A percentile compares a stretch with the other conserved stretches of the same genome.
phyloP scores from a whole-genome alignment of 2,113 vertebrate species.

The Podiceps cristatus region DNA sequence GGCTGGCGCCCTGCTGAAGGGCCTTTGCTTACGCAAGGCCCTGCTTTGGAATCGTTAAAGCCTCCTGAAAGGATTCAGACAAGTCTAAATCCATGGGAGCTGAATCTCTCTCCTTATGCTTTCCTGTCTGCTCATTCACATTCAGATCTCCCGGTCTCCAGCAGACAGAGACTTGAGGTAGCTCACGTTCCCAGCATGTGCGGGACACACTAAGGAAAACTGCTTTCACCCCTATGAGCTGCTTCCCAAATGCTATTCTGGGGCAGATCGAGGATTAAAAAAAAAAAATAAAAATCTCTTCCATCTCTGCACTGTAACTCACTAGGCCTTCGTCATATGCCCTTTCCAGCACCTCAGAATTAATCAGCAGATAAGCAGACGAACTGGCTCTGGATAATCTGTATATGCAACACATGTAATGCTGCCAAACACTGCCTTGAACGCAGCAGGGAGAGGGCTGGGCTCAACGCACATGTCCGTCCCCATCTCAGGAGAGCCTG shows the following conservation, averaged over 20 bases:
- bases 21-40: not conserved
- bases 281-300: not conserved
- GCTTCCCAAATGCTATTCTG: not conserved
- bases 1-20: not conserved
- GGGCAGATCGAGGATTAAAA: not conserved
- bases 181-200: rapidly evolving
- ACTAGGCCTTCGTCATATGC: not conserved
- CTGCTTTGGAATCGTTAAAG: not conserved
- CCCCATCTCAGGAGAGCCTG: not conserved
- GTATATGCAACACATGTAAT: not conserved
- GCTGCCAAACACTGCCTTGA: not conserved
- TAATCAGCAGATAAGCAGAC: constrained; percentile 32
- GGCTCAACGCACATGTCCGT: not conserved
- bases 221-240: not conserved
- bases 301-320: not conserved
- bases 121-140: not conserved
- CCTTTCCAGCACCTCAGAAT: not conserved
- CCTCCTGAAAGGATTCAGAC: not conserved
- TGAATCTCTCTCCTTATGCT: not conserved
- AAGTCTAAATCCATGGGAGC: rapidly evolving
- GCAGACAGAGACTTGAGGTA: not conserved
- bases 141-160: rapidly evolving
- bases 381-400: not conserved
- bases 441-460: not conserved
- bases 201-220: rapidly evolving